Evolutionary conservation across 30 jellyfish, hydroid and myxozoan species (phyloP).

Genomic region (Aurelia sp.): DNA sequence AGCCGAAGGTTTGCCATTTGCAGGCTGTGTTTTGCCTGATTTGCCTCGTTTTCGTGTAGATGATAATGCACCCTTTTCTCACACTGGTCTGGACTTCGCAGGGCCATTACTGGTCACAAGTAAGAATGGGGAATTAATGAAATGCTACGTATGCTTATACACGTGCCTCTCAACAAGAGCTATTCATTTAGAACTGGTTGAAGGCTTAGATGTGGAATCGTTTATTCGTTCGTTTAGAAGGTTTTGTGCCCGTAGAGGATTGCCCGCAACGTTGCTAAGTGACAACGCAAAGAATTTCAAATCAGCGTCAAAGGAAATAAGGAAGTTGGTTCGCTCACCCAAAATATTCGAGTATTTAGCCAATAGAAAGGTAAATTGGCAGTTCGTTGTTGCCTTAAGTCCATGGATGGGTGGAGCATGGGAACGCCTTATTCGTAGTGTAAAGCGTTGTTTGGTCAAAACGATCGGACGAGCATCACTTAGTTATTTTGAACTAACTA

Average conservation of each 20-base stretch:
- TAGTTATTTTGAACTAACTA: constrained; percentile 28
- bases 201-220: too few species aligned
- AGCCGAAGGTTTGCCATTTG: background rate
- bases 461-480: background rate
- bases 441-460: background rate
- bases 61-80: background rate
- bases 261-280: too few species aligned
- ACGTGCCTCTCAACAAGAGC: background rate
- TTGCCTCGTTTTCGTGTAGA: constrained; percentile 21
- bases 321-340: background rate
- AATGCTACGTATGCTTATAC: background rate
- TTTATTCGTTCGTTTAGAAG: too few species aligned
- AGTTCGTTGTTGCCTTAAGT: background rate
- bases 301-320: background rate
- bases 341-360: background rate
- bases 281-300: background rate
- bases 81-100: constrained; percentile 9
- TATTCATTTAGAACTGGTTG: background rate
- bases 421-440: background rate
- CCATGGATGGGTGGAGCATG: constrained; percentile 25
- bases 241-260: too few species aligned
- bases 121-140: background rate
- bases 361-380: background rate
- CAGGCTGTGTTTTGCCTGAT: constrained; percentile 1
- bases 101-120: background rate